Conservation (phyloP, 2,797 vertebrate genomes). For the Sebastes iracundus region DNA sequence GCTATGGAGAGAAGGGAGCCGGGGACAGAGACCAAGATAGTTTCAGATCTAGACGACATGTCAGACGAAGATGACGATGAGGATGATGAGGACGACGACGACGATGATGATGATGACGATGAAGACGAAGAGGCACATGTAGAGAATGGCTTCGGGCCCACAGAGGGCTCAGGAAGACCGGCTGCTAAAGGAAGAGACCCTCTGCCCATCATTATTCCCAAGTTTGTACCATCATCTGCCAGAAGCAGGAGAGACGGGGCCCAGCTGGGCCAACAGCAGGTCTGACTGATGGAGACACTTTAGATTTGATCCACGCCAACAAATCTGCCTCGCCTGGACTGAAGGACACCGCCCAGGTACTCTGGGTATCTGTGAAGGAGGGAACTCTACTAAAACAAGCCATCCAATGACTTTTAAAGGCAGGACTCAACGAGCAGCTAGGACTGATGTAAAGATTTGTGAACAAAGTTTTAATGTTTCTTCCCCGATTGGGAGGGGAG, state of each 20-base stretch:
- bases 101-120: background rate
- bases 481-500: background rate
- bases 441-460: constrained; percentile 49
- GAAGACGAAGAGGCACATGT: constrained; percentile 86
- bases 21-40: constrained; percentile 60
- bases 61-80: constrained; percentile 83
- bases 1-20: constrained; percentile 34
- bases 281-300: constrained; percentile 62
- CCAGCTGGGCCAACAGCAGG: constrained; percentile 91
- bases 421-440: constrained; percentile 51
- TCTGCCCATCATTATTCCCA: constrained; percentile 86
- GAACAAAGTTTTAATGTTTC: constrained; percentile 47
- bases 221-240: constrained; percentile 86
- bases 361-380: constrained; percentile 26
- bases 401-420: constrained; percentile 68
- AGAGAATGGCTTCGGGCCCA: constrained; percentile 84
- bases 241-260: constrained; percentile 81
- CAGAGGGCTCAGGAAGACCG: constrained; percentile 73
- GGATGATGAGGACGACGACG: constrained; percentile 37
- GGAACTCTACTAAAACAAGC: constrained; percentile 69
- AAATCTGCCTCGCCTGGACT: constrained; percentile 74
- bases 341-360: constrained; percentile 36
- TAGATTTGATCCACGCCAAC: constrained; percentile 63
- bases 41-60: constrained; percentile 82
- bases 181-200: constrained; percentile 85